Conservation (phyloP, 2,888 invertebrate species). For the Calliopum simillimum region DNA sequence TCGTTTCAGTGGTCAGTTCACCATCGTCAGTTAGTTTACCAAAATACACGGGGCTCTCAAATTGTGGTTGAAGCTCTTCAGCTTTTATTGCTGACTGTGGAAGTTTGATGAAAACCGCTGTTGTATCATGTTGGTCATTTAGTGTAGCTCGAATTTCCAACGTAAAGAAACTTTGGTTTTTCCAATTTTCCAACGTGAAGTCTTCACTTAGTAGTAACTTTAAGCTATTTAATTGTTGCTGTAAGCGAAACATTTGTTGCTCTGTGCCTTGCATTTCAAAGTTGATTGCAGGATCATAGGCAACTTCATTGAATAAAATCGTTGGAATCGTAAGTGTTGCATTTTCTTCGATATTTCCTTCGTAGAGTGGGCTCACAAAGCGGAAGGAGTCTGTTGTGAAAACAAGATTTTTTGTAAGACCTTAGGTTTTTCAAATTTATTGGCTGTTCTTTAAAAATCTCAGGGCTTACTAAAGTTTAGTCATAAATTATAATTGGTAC, state of each 20-base stretch:
- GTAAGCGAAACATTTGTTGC: slow-evolving; percentile 32
- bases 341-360: slow-evolving; percentile 41
- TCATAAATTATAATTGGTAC: too few species aligned
- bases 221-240: slow-evolving; percentile 31
- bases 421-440: too few species aligned
- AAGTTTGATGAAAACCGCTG: slow-evolving; percentile 40
- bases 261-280: slow-evolving; percentile 38
- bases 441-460: too few species aligned
- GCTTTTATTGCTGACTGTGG: slow-evolving; percentile 19
- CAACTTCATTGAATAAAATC: slow-evolving; percentile 42
- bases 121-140: slow-evolving; percentile 34
- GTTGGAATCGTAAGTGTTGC: slow-evolving; percentile 34
- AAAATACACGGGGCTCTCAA: slow-evolving; percentile 46
- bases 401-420: too few species aligned
- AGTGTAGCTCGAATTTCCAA: slow-evolving; percentile 44
- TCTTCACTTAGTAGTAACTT: slow-evolving; percentile 37
- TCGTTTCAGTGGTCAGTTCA: slow-evolving; percentile 41
- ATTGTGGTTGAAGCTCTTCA: slow-evolving; percentile 38
- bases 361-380: slow-evolving; percentile 44
- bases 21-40: slow-evolving; percentile 43
- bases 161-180: slow-evolving; percentile 39
- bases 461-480: too few species aligned
- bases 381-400: slow-evolving; percentile 34
- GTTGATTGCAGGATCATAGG: slow-evolving; percentile 36
- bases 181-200: slow-evolving; percentile 35